These are phyloP conservation scores for Tokudaia muenninki DNA, from an alignment of 2,797 vertebrate species.

Conservation along the genomic window DNA sequence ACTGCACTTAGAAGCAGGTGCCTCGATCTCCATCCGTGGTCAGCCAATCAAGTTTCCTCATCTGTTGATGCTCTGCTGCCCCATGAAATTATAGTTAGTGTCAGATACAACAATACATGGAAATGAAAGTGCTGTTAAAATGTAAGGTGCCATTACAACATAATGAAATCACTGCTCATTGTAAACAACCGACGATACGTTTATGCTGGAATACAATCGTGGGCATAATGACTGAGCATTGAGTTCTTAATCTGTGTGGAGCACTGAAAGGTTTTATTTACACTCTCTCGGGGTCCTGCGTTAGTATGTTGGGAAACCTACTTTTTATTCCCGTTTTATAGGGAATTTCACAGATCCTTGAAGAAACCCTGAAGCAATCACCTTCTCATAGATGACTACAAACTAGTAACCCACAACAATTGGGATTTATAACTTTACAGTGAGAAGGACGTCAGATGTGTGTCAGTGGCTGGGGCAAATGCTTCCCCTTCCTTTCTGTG, in stretches of 20 bases:
- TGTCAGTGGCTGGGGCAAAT: background rate
- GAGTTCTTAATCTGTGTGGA: constrained; percentile 12
- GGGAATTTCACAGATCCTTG: background rate
- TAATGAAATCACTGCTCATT: constrained; percentile 11
- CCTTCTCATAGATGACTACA: background rate
- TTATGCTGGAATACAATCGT: background rate
- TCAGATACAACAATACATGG: background rate
- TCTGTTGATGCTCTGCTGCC: background rate
- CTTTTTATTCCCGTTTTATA: background rate
- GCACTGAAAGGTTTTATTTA: background rate
- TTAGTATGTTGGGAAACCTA: background rate
- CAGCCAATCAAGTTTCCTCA: background rate
- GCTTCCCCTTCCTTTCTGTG: background rate
- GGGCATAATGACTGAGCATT: background rate
- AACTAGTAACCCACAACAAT: background rate
- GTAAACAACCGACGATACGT: background rate
- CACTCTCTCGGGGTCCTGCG: background rate
- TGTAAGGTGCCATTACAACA: background rate
- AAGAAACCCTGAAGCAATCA: background rate
- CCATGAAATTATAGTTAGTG: background rate
- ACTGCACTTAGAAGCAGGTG: background rate
- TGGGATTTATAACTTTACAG: background rate
- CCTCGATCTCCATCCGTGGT: background rate
- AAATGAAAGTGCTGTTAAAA: background rate
- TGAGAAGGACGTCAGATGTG: background rate